Base-by-base conservation (phyloP, 2,888 invertebrate species). In the Branchipolynoe longqiensis region DNA sequence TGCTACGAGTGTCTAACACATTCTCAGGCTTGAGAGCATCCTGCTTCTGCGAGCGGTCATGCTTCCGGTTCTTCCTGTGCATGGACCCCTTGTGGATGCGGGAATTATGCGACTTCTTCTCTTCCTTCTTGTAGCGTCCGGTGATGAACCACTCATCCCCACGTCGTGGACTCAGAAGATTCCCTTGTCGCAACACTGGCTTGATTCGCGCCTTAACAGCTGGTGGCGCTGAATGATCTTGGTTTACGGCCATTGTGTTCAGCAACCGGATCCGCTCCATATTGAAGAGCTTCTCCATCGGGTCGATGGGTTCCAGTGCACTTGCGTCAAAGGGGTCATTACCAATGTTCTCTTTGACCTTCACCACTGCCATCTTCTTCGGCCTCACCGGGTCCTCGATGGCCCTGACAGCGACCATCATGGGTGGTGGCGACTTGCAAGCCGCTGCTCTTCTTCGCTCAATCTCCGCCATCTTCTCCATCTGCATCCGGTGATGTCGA, bases 61-160 rank as follows among this genome's bases (percentile, higher is more conserved):
- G 18, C 31, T 31, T 41, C 8, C 31, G 3, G 41, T 78, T 41
- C 22, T 48, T 28, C 18, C 28, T 25, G 78, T 78, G 78, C 1
- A 28, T 54, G 78, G 54, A 8, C 25, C 69, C 69, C 38, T 69
- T 69, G 69, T 69, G 69, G 36, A 69, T n/a, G 36, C 38, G 18
- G 4, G 14, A 58, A 12, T 48, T 48, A n/a, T 48, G 48, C 8
- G 48, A 12, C 25, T 78, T 78, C 4, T 31, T 2, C n/a, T 41
- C 48, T 28, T 78, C 78, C 31, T 78, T 40, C 48, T 78, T 78
- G 18, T 78, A 78, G 22, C 78, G n/a, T 33, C 78, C 78, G 14
- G 78, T 78, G 1, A 78, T 41, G 28, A 78, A 78, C 78, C 78
- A 78, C 54, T 78, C 78, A 28, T 41, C 28, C n/a, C 78, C 78